These are phyloP conservation scores for Archivesica marissinica DNA, from an alignment of 1,140 invertebrate genomes.

Conservation along the genomic window DNA sequence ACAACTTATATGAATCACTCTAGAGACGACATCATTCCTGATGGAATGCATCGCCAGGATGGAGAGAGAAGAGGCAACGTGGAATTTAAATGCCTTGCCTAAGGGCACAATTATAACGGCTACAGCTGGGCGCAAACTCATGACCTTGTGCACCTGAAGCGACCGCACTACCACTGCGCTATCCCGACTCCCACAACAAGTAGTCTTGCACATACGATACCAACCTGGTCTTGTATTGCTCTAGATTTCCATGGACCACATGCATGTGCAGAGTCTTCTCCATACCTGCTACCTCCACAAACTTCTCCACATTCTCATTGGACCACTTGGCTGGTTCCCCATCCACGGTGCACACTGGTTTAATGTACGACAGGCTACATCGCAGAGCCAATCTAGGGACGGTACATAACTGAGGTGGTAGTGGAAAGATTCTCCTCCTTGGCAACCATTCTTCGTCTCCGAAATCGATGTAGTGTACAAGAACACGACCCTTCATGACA, in stretches of 20 bases:
- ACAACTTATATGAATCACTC: too few relatives aligned
- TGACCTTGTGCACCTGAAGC: too few relatives aligned
- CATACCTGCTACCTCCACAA: constrained; percentile 23
- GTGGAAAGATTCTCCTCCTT: constrained; percentile 34
- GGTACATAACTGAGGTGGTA: constrained; percentile 37
- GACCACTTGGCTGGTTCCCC: constrained; percentile 16
- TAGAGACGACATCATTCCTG: too few relatives aligned
- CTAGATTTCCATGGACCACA: constrained; percentile 39
- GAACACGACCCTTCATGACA: constrained; percentile 2
- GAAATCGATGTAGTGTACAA: constrained; percentile 56
- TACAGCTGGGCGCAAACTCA: too few relatives aligned
- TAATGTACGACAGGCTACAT: constrained; percentile 47
- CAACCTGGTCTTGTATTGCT: constrained; percentile 15
- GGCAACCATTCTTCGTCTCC: constrained; percentile 62
- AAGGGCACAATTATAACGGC: too few relatives aligned
- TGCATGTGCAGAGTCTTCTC: constrained; percentile 58
- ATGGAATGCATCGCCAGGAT: too few relatives aligned
- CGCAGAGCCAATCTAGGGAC: constrained; percentile 47
- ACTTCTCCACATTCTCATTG: constrained; percentile 11
- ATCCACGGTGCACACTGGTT: constrained; percentile 2
- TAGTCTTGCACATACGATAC: neutral
- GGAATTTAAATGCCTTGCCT: too few relatives aligned
- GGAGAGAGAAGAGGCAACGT: too few relatives aligned
- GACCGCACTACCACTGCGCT: too few relatives aligned
- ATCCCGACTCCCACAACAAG: too few relatives aligned